Conservation (phyloP, 2,113 vertebrate genomes). For the Tursiops truncatus region DNA sequence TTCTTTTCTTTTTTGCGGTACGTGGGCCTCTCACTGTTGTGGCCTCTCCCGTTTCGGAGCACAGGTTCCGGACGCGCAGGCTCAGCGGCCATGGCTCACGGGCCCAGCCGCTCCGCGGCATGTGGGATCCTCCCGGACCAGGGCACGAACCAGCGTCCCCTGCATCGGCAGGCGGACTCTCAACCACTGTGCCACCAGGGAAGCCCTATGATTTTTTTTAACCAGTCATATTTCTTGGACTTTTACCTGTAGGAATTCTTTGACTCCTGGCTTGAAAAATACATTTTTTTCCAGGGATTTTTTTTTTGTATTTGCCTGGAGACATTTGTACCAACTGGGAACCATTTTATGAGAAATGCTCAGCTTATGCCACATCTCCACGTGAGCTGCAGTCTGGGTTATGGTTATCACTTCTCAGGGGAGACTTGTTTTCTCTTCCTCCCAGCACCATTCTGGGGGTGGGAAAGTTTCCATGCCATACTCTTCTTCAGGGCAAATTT, state of each 20-base stretch:
- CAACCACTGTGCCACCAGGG: no score
- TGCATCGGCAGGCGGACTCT: no score
- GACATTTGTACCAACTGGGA: background rate
- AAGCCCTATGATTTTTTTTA: background rate
- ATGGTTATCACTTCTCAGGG: background rate
- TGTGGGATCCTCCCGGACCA: no score
- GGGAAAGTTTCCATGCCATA: background rate
- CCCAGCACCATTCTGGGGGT: background rate
- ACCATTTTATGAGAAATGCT: background rate
- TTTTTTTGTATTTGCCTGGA: background rate
- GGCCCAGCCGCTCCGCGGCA: no score
- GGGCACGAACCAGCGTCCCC: no score
- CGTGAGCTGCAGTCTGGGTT: background rate
- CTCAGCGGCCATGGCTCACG: no score
- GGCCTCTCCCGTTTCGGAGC: no score
- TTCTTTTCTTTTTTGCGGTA: no score
- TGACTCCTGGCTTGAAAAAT: background rate
- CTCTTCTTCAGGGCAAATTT: background rate
- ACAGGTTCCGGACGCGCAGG: no score
- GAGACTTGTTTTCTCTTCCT: slow-evolving; percentile 1
- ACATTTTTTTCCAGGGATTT: background rate
- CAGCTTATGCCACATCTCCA: background rate
- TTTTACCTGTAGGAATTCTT: slow-evolving; percentile 7
- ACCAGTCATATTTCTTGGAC: background rate
- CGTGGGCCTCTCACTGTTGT: no score